Evolutionary conservation across 2,797 vertebrate species (phyloP), one percentile per base, ranked within the genome.

Genomic region (Phataginus tetradactyla): DNA sequence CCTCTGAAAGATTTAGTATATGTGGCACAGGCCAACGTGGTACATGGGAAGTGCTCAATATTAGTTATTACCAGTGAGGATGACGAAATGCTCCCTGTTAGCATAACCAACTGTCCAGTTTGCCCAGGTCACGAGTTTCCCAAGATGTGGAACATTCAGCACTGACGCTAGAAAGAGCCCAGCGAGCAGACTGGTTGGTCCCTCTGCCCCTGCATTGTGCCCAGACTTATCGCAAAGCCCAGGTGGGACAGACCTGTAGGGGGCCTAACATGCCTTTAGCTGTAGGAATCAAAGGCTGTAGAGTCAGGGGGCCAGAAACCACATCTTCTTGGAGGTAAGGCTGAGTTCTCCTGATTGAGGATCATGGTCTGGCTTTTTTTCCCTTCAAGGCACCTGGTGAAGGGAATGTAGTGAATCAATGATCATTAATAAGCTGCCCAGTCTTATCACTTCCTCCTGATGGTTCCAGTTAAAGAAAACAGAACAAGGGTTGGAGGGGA

Each of bases 381-480:
- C 72, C 86, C 66, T 64, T 86, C 79, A 55, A 69, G 61, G 91
- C 12, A 89, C 81, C 59, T 81, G 66, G 34, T 45, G 66, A 80
- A 79, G 20, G 53, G 64, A 80, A 91, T 1, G 3, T 5, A 86
- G 74, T 37, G 59, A 92, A 97, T 96, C 86, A 6, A 95, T 97
- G 95, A 97, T 86, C 51, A 7, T 97, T 98, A 98, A 97, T 0
- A 0, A 98, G 95, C 77, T 94, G 97, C 96, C 96, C 14, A 34
- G 88, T 93, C 77, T 97, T 97, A 96, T 98, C 5, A 66, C 97
- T 98, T 83, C 91, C 91, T 94, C 86, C 96, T 0, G 83, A 98
- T 90, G 4, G 78, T 98, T 98, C 64, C 18, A 83, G 95, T 98
- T 98, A 98, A 94, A 14, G 92, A 0, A 21, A 97, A 96, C 83